Evolutionary conservation across 2,113 vertebrate species (phyloP).

Genomic region (Siniperca chuatsi): DNA sequence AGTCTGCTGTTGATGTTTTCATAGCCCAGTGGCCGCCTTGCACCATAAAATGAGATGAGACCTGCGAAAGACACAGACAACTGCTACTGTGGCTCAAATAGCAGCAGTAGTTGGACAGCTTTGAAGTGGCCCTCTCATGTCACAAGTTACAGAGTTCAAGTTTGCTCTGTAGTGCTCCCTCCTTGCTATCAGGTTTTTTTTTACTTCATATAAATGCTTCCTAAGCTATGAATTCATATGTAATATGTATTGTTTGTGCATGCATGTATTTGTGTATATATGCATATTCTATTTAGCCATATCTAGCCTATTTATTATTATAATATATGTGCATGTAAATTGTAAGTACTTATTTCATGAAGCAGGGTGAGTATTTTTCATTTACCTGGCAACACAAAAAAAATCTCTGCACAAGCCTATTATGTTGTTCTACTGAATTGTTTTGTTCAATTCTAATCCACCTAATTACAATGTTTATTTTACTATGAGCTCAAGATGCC

Average conservation of each 20-base stretch:
- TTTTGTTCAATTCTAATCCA: background rate
- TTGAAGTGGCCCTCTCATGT: constrained; percentile 65
- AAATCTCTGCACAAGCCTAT: background rate
- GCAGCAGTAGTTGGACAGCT: constrained; percentile 65
- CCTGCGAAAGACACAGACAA: constrained; percentile 77
- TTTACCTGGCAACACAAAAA: background rate
- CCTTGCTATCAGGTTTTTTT: constrained; percentile 7
- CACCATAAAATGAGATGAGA: constrained; percentile 69
- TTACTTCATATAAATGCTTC: background rate
- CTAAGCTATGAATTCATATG: background rate
- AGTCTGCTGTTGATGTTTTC: constrained; percentile 56
- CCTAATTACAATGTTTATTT: background rate
- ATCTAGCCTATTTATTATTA: background rate
- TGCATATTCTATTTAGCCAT: background rate
- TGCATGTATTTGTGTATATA: background rate
- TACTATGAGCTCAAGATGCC: background rate
- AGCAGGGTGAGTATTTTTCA: background rate
- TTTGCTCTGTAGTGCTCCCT: constrained; percentile 43
- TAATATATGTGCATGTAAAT: background rate
- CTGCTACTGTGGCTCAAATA: constrained; percentile 81
- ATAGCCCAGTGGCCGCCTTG: constrained; percentile 53
- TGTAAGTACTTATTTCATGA: background rate
- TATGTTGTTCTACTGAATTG: background rate
- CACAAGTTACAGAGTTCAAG: constrained; percentile 67
- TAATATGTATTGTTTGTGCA: background rate